Conservation (phyloP, 2,888 invertebrate genomes). For the Allacma fusca region DNA sequence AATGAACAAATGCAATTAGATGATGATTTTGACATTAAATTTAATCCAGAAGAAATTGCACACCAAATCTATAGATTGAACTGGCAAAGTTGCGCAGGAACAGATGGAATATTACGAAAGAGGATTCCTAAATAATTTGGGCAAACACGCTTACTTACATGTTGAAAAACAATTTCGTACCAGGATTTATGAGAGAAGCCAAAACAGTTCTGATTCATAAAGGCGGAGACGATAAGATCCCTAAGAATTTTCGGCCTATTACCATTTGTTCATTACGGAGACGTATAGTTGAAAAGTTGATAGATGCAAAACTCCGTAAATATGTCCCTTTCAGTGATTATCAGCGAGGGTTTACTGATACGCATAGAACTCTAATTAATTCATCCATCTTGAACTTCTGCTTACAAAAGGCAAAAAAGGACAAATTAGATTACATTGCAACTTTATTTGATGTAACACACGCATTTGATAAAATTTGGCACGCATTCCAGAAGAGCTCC, state of each 20-base stretch:
- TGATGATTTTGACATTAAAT: background rate
- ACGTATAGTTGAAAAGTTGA: background rate
- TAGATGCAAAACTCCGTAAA: background rate
- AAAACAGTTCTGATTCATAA: background rate
- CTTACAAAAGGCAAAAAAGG: background rate
- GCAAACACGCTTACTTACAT: background rate
- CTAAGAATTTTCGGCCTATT: background rate
- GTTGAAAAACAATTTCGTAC: background rate
- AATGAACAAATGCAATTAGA: background rate
- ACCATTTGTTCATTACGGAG: background rate
- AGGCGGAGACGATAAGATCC: background rate
- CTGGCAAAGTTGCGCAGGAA: background rate
- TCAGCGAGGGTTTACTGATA: background rate
- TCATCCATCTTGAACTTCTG: background rate
- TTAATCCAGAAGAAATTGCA: background rate
- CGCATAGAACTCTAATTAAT: background rate
- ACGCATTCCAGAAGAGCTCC: background rate
- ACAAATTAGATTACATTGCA: background rate
- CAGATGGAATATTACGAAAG: background rate
- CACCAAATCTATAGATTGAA: background rate
- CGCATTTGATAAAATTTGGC: background rate
- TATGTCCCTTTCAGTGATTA: background rate
- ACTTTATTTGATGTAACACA: background rate
- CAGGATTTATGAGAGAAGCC: background rate
- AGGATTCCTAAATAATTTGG: background rate